These are phyloP conservation scores for Neotoma lepida DNA, from an alignment of 2,113 vertebrate genomes.

Conservation along the genomic window DNA sequence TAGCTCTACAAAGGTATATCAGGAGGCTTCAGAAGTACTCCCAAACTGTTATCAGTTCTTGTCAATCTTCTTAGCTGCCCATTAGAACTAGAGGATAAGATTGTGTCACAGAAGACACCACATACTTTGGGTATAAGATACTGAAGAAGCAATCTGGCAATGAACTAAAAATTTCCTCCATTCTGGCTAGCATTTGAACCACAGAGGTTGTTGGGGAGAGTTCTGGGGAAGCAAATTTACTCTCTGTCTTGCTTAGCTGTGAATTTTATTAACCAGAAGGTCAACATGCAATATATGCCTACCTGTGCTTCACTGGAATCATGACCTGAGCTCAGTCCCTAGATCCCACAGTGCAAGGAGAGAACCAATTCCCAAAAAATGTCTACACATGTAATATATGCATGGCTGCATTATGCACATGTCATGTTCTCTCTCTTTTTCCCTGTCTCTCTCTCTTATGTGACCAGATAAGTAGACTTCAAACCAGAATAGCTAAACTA, in stretches of 20 bases:
- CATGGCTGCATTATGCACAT: constrained; percentile 18
- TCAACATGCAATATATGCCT: neutral
- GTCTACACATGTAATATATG: neutral
- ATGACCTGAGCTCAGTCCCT: neutral
- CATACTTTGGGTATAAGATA: neutral
- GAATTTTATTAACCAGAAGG: neutral
- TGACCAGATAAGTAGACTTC: constrained; percentile 11
- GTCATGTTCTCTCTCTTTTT: neutral
- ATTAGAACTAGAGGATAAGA: neutral
- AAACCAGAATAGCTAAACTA: constrained; percentile 23
- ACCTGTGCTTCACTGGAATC: neutral
- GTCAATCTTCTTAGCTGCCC: neutral
- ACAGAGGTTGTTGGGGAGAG: neutral
- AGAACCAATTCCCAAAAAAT: neutral
- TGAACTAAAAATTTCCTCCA: neutral
- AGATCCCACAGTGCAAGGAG: neutral
- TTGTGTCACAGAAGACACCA: neutral
- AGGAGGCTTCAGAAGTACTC: neutral
- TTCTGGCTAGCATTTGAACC: neutral
- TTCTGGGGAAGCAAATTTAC: neutral
- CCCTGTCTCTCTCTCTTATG: neutral
- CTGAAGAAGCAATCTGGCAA: neutral
- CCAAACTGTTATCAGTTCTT: neutral
- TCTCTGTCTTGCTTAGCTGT: neutral
- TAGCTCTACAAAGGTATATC: neutral